Evolutionary conservation across 2,888 invertebrate species (phyloP).

Genomic region (Macrophya annulata): DNA sequence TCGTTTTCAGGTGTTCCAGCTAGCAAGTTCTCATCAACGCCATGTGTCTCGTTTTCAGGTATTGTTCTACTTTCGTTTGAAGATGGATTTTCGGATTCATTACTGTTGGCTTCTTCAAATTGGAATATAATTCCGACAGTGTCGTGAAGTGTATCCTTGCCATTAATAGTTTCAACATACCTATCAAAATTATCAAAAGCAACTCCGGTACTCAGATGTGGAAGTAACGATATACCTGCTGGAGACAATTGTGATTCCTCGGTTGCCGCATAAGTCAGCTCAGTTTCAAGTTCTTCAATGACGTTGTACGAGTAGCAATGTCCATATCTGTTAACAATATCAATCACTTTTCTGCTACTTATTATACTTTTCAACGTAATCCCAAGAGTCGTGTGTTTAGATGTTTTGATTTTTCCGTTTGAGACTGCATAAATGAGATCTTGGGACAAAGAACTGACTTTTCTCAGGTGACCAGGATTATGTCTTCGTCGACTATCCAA

Average conservation of each 20-base stretch:
- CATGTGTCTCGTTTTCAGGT: neutral
- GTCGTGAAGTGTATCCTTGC: constrained; percentile 69
- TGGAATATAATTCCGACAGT: constrained; percentile 62
- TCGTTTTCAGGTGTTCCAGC: too few relatives aligned
- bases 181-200: constrained; percentile 70
- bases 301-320: constrained; percentile 69
- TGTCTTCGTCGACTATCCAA: constrained; percentile 50
- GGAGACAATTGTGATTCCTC: constrained; percentile 64
- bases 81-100: neutral
- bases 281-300: constrained; percentile 74
- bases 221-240: constrained; percentile 60
- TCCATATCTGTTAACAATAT: constrained; percentile 70
- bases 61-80: neutral
- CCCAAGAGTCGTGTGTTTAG: constrained; percentile 69
- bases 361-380: constrained; percentile 70
- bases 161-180: constrained; percentile 70
- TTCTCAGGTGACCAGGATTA: constrained; percentile 48
- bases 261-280: constrained; percentile 65
- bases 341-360: constrained; percentile 68
- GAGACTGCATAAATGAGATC: constrained; percentile 64
- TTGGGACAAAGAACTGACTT: constrained; percentile 57
- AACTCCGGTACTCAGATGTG: constrained; percentile 65
- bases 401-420: constrained; percentile 66
- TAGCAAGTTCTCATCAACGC: neutral
- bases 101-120: neutral